Evolutionary conservation across 1,140 invertebrate species (phyloP).

Genomic region (Rhysida immarginata): DNA sequence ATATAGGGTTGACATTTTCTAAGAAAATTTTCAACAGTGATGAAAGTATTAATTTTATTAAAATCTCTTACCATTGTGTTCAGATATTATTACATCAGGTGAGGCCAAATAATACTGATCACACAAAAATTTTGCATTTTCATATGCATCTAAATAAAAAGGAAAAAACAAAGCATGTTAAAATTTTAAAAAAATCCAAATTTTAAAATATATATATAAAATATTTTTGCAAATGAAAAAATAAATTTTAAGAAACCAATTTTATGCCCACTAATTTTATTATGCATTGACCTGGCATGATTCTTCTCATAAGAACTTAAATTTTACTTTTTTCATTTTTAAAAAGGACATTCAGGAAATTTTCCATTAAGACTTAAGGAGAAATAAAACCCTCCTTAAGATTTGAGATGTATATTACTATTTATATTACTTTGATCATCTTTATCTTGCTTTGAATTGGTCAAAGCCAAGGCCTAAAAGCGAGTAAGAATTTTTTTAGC

Average conservation of each 20-base stretch:
- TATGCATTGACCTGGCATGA: not conserved
- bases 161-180: constrained; percentile 12
- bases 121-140: constrained; percentile 92
- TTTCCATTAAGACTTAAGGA: too few species aligned
- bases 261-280: not conserved
- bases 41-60: not conserved
- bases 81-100: constrained; percentile 64
- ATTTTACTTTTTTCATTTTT: not conserved
- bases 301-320: not conserved
- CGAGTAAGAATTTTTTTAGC: not conserved
- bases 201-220: not conserved
- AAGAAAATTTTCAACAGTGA: not conserved
- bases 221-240: not conserved
- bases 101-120: constrained; percentile 92
- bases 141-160: constrained; percentile 61
- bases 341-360: too few species aligned
- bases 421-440: too few species aligned
- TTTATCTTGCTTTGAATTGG: too few species aligned
- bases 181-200: not conserved
- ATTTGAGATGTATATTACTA: too few species aligned
- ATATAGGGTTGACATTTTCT: not conserved
- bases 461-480: not conserved
- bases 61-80: constrained; percentile 51
- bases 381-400: too few species aligned
- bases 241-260: not conserved